Evolutionary conservation across 2,113 vertebrate genomes (phyloP), one percentile per base, ranked within the genome.

Genomic region (Coregonus clupeaformis): DNA sequence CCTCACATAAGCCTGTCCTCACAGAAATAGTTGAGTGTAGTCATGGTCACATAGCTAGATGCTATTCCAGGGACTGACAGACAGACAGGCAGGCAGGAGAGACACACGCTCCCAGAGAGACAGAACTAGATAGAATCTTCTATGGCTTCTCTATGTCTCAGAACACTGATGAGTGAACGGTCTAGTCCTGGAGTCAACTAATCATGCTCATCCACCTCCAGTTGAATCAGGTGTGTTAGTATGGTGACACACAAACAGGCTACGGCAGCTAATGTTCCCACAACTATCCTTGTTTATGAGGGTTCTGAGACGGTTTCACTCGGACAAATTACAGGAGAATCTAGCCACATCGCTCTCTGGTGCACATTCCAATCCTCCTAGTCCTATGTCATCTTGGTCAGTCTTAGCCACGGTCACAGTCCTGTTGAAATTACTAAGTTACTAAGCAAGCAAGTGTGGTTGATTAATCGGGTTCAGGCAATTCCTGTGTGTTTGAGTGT

Each of bases 1-100:
- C 88, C 87, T 87, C 86, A 85, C 85, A 87, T 90, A 91, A 91
- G 90, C 90, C 84, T 4, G 29, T 52, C 49, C 72, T 73, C 84
- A 90, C 90, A 85, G 86, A 92, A 92, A 92, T 92, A 92, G 91
- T 84, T 84, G 71, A 3, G 82, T 90, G 90, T 81, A 85, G 91
- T 92, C 91, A 92, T 89, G 88, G 86, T 88, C 90, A 84, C 90
- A 89, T 88, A 89, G 82, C 14, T 27, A 16, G 59, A 85, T 90
- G 87, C 90, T 91, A 91, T 92, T 91, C 88, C 89, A 87, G 81
- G 74, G 82, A 76, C 76, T 82, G 76, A 74, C 45, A 85, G 9
- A 42, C 36, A 11, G 75, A 42, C 36, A 11, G 75, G 73, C 36
- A 85, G 86, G 16, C 49, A 75, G 84, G 77, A 70, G 65, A 75